phyloP scores from a whole-genome alignment of 2,113 vertebrate genomes.

The Rattus norvegicus region DNA sequence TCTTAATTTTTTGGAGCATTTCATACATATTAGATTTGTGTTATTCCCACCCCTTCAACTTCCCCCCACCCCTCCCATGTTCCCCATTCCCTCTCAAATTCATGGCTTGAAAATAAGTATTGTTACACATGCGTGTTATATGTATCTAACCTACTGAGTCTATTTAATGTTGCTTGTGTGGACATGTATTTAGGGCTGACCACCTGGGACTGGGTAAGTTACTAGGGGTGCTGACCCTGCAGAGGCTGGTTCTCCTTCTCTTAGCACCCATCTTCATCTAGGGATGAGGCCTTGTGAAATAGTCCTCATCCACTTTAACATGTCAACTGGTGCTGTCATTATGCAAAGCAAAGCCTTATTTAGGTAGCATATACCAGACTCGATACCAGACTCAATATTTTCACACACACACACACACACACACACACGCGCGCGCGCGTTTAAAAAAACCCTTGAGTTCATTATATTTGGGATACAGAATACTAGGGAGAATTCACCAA shows the following conservation, averaged over 20 bases:
- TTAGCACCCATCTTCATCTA: neutral
- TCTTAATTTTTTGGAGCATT: neutral
- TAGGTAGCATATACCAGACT: neutral
- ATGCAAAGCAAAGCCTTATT: neutral
- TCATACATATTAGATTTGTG: neutral
- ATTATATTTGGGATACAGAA: neutral
- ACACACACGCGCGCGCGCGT: neutral
- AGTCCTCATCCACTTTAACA: neutral
- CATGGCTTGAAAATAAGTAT: neutral
- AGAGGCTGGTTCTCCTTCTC: neutral
- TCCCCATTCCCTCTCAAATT: neutral
- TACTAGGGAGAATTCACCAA: neutral
- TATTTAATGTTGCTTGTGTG: neutral
- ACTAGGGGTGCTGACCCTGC: neutral
- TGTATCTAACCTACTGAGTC: neutral
- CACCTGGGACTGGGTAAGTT: neutral
- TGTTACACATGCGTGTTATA: neutral
- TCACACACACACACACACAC: neutral
- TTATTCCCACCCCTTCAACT: too few relatives aligned
- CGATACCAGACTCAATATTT: neutral
- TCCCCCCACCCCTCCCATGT: neutral
- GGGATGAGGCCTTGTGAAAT: neutral
- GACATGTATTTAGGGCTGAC: neutral
- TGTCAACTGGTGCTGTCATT: neutral
- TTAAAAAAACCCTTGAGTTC: neutral